Conservation (phyloP, 2,113 vertebrate species). For the Chionodraco myersi region DNA sequence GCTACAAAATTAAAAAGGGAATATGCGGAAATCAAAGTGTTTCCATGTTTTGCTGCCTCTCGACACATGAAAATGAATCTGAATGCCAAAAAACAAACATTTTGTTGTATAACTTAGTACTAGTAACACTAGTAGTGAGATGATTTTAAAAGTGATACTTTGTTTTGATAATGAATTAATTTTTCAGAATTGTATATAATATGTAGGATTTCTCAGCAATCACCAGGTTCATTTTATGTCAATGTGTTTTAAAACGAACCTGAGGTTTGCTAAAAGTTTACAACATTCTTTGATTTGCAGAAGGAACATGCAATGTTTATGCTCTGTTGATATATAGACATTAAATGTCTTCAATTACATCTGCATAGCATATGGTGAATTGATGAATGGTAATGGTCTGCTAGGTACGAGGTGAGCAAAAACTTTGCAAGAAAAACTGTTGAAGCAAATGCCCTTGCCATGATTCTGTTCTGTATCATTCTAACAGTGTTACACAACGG, state of each 20-base stretch:
- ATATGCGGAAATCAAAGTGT: conserved; percentile 61
- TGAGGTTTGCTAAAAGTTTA: conserved; percentile 57
- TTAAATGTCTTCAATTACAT: conserved; percentile 37
- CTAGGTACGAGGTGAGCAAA: conserved; percentile 44
- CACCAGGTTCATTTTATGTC: conserved; percentile 44
- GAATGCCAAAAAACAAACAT: conserved; percentile 81
- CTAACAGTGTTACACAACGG: conserved; percentile 69
- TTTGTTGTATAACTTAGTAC: conserved; percentile 78
- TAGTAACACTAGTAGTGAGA: conserved; percentile 67
- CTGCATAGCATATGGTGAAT: conserved; percentile 26
- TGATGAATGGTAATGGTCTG: conserved; percentile 29
- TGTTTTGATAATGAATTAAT: conserved; percentile 76
- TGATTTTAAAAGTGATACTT: conserved; percentile 72
- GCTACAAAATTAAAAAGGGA: conserved; percentile 79
- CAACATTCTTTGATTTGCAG: conserved; percentile 47
- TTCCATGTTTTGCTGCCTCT: conserved; percentile 69
- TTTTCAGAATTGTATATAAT: conserved; percentile 74
- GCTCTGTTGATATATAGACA: conserved; percentile 29
- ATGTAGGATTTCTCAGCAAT: conserved; percentile 57
- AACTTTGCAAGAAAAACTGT: conserved; percentile 30
- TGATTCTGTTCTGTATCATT: conserved; percentile 64
- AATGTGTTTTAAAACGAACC: conserved; percentile 36
- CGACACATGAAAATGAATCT: conserved; percentile 57
- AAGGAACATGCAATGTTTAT: conserved; percentile 52
- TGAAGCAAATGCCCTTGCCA: conserved; percentile 45